A percentile compares a stretch with the other conserved stretches of the same genome.
Conservation (phyloP, 2,797 vertebrate species). For the Chiloscyllium punctatum region DNA sequence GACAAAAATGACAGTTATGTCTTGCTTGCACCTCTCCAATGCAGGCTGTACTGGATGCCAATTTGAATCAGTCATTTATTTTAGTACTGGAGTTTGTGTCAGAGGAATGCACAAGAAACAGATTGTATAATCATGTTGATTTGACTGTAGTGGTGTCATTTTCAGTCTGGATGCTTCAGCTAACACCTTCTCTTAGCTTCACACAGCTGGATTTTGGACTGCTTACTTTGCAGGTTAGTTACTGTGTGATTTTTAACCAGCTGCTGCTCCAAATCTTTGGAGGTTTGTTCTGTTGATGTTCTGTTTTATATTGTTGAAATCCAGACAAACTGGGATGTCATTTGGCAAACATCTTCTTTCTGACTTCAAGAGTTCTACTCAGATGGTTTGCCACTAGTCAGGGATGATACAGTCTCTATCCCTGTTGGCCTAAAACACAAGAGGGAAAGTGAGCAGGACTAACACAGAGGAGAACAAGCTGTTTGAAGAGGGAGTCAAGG, state of each 20-base stretch:
- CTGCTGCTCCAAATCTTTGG: background rate
- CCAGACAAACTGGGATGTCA: background rate
- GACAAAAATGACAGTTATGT: background rate
- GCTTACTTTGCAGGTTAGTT: background rate
- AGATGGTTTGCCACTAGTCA: background rate
- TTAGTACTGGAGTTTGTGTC: background rate
- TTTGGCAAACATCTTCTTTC: background rate
- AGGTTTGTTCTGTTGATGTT: background rate
- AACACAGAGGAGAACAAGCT: background rate
- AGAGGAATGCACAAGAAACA: background rate
- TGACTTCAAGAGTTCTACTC: background rate
- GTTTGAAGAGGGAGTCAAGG: background rate
- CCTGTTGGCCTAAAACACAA: background rate
- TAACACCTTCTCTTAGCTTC: background rate
- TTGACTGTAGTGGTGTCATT: background rate
- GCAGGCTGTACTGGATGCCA: background rate
- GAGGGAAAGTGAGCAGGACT: background rate
- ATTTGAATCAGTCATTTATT: background rate
- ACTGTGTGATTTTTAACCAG: background rate
- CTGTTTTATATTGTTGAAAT: background rate
- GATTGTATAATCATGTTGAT: background rate
- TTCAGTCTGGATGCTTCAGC: background rate
- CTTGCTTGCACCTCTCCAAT: background rate
- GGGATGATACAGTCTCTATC: background rate
- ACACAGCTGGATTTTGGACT: background rate